phyloP scores from a whole-genome alignment of 2,797 vertebrate genomes.

The Nannoperca obscura region DNA sequence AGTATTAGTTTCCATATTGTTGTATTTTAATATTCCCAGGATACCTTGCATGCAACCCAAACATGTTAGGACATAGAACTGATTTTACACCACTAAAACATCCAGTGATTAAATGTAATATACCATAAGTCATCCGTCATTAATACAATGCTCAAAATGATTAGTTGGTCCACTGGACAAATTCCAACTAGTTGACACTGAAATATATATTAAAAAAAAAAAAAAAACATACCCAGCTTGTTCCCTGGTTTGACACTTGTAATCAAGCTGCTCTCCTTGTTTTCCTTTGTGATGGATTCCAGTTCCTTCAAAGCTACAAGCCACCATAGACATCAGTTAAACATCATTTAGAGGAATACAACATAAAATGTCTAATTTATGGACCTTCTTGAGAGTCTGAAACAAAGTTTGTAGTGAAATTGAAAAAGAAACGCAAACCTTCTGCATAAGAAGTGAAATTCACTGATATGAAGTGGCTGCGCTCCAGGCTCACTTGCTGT shows the following conservation, averaged over 20 bases:
- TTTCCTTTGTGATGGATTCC: slow-evolving; percentile 46
- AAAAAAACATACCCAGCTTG: slow-evolving; percentile 60
- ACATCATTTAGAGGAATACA: not conserved
- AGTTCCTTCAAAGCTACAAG: slow-evolving; percentile 65
- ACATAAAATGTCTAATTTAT: not conserved
- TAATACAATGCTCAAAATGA: not conserved
- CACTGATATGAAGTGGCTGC: slow-evolving; percentile 41
- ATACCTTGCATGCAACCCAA: not conserved
- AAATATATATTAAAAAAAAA: not conserved
- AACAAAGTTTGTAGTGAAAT: no score
- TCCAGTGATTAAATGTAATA: not conserved
- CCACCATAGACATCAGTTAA: not conserved
- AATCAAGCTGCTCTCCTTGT: slow-evolving; percentile 44
- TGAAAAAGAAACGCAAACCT: slow-evolving; percentile 57
- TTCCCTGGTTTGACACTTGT: slow-evolving; percentile 45
- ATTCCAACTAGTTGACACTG: not conserved
- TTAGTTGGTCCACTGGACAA: not conserved
- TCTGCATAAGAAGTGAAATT: slow-evolving; percentile 42
- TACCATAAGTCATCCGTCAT: not conserved
- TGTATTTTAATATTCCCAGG: not conserved
- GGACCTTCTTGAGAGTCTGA: no score
- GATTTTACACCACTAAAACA: not conserved
- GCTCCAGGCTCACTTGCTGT: slow-evolving; percentile 69
- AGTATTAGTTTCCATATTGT: not conserved
- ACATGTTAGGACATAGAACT: not conserved